These are phyloP conservation scores for Diacarnus erythraeanus DNA, from an alignment of 37 sponge, comb jelly and placozoan species.

Conservation along the genomic window DNA sequence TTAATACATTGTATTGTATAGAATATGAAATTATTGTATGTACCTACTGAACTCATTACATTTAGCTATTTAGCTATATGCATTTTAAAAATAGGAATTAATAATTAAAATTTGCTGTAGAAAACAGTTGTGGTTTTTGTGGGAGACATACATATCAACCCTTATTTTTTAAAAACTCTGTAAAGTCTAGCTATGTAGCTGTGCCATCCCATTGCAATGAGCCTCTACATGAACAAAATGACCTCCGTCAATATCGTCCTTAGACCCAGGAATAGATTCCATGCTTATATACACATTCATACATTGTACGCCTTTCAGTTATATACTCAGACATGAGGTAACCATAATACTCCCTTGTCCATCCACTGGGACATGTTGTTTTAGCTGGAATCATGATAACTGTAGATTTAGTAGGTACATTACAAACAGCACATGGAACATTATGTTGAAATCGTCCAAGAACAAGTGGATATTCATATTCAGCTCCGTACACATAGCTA, in stretches of 20 bases:
- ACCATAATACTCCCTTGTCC: slow-evolving; percentile 48
- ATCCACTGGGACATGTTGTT: slow-evolving; percentile 19
- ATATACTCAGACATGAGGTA: slow-evolving; percentile 35
- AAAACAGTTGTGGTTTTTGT: too few relatives aligned
- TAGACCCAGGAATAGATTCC: slow-evolving; percentile 28
- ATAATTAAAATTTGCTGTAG: too few relatives aligned
- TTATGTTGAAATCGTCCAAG: neutral
- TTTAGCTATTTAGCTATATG: too few relatives aligned
- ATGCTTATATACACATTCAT: slow-evolving; percentile 46
- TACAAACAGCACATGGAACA: slow-evolving; percentile 59
- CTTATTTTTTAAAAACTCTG: too few relatives aligned
- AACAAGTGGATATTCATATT: slow-evolving; percentile 15
- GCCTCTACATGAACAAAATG: slow-evolving; percentile 50
- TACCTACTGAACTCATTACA: too few relatives aligned
- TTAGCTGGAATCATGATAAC: slow-evolving; percentile 55
- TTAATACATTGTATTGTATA: too few relatives aligned
- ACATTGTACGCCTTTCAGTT: slow-evolving; percentile 14
- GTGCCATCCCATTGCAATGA: slow-evolving; percentile 33
- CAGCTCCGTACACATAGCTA: slow-evolving; percentile 34
- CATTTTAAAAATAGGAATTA: too few relatives aligned
- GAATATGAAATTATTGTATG: too few relatives aligned
- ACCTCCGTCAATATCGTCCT: slow-evolving; percentile 30
- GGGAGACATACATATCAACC: too few relatives aligned
- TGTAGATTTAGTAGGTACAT: neutral
- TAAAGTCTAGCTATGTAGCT: too few relatives aligned